Evolutionary conservation across 2,113 vertebrate genomes (phyloP), one percentile per base, ranked within the genome.

Genomic region (Cyprinodon tularosa): DNA sequence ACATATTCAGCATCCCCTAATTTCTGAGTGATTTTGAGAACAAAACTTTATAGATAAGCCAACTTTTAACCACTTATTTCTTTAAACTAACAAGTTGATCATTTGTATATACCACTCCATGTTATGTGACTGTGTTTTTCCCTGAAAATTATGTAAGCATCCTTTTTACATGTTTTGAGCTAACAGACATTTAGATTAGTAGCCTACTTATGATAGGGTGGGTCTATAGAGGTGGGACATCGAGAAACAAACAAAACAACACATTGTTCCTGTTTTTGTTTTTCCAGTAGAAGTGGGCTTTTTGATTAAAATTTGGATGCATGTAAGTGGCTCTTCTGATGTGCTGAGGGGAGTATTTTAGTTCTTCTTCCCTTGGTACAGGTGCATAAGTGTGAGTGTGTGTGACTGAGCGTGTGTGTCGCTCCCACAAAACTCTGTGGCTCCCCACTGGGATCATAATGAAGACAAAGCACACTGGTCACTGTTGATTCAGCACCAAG

Each of bases 401-500:
- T 71, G 76, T 77, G 72, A 62, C 74, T 74, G 66, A 80, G 71
- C 80, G 72, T 78, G 80, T 80, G 73, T 84, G 84, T 84, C 83
- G 81, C 86, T 82, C 80, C 72, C 68, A 72, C 44, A 13, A 78
- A 81, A 81, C 82, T 93, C 93, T 95, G 93, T 93, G 95, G 94
- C 95, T 95, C 95, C 89, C 95, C 93, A 94, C 91, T 92, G 95
- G 94, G 94, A 93, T 94, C 94, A 94, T 97, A 96, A 96, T 97
- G 95, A 95, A 96, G 96, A 96, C 95, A 95, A 95, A 97, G 95
- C 93, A 94, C 89, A 91, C 70, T 95, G 95, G 96, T 95, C 96
- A 94, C 94, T 96, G 96, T 96, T 95, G 96, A 96, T 95, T 97
- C 96, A 95, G 95, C 95, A 95, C 78, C 81, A 77, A 69, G 53